Percentiles rank a stretch among this genome's conserved stretches.
phyloP scores from a whole-genome alignment of 2,888 invertebrate species.

The Monopis laevigella region DNA sequence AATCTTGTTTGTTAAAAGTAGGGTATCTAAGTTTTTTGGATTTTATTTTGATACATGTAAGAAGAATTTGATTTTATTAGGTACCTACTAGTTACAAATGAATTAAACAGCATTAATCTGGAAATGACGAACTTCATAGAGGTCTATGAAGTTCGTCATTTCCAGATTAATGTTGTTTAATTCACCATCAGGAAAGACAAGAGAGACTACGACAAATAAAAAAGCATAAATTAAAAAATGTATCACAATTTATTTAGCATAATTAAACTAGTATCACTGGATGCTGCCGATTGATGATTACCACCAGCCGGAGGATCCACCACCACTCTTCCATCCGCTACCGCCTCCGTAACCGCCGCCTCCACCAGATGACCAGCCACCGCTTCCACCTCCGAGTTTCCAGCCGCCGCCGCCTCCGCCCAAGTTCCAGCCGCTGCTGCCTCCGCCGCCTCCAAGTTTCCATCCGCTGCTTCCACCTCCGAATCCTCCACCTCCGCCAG shows the following conservation, averaged over 20 bases:
- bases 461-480: conserved; percentile 15
- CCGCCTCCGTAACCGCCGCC: conserved; percentile 12
- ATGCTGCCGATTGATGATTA: conserved; percentile 25
- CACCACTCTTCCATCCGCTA: conserved; percentile 13
- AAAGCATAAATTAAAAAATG: no score
- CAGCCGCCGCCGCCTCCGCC: conserved; percentile 15
- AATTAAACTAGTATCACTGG: conserved; percentile 8
- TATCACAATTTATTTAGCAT: conserved; percentile 13
- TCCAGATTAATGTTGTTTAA: no score
- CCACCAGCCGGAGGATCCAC: conserved; percentile 42
- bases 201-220: no score
- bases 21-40: no score
- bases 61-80: no score
- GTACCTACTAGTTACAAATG: no score
- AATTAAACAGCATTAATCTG: no score
- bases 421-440: conserved; percentile 12
- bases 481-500: conserved; percentile 18
- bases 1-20: no score
- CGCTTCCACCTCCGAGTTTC: conserved; percentile 6
- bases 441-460: conserved; percentile 17
- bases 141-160: no score
- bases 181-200: no score
- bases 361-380: conserved; percentile 9
- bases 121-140: no score
- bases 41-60: no score